A percentile compares a stretch with the other conserved stretches of the same genome.
Evolutionary conservation across 2,113 vertebrate genomes (phyloP).

Genomic region (Sciurus niger): DNA sequence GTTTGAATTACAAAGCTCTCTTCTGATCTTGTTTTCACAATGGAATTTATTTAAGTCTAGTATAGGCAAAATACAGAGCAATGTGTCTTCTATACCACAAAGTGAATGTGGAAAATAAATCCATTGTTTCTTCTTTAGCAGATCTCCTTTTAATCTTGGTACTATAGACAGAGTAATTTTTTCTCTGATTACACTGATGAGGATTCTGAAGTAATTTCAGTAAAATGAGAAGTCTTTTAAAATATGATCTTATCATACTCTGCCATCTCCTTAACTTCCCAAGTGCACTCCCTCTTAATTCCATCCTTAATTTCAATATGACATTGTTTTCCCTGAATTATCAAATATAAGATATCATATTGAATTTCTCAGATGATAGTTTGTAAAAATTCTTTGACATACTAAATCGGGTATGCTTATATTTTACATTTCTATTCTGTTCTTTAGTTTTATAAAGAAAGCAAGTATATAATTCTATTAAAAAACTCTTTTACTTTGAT

Average conservation of each 20-base stretch:
- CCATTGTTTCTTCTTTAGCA: conserved; percentile 84
- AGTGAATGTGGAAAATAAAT: conserved; percentile 86
- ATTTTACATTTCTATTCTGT: neutral
- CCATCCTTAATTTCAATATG: conserved; percentile 44
- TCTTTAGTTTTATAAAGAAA: neutral
- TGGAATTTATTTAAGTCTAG: conserved; percentile 89
- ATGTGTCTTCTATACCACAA: conserved; percentile 84
- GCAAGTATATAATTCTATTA: neutral
- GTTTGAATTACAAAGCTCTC: conserved; percentile 84
- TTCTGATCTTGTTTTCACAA: conserved; percentile 87
- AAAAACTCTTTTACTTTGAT: neutral
- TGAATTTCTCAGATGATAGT: neutral
- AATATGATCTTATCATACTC: conserved; percentile 73
- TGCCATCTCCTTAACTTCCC: conserved; percentile 58
- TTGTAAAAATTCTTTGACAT: neutral
- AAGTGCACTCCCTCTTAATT: conserved; percentile 53
- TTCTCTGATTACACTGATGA: conserved; percentile 84
- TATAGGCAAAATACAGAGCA: conserved; percentile 86
- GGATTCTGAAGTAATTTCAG: conserved; percentile 85
- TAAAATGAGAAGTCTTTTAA: conserved; percentile 83
- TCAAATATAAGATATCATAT: neutral
- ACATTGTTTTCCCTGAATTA: neutral
- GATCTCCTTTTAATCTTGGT: conserved; percentile 86
- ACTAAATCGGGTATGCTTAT: neutral
- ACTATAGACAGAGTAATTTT: conserved; percentile 83